These are phyloP conservation scores for Lasioglossum malachurum DNA, from an alignment of 2,888 invertebrate species.

Conservation along the genomic window DNA sequence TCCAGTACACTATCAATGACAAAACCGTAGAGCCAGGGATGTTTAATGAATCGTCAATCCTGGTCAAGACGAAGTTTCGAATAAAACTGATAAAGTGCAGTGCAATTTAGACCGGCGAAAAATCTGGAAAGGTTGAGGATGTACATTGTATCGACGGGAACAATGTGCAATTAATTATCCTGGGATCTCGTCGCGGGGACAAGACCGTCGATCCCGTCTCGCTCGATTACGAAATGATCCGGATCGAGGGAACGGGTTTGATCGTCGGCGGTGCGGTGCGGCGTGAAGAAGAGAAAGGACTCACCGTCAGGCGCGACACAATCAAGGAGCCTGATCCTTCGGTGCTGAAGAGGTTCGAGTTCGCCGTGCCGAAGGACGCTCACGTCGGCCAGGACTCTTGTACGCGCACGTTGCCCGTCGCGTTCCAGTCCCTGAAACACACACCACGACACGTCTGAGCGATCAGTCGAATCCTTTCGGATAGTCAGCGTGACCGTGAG, in stretches of 20 bases:
- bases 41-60: neutral
- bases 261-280: conserved; percentile 5
- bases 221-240: neutral
- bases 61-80: neutral
- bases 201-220: conserved; percentile 1
- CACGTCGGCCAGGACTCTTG: conserved; percentile 85
- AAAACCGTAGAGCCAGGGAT: neutral
- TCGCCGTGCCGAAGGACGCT: conserved; percentile 80
- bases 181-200: neutral
- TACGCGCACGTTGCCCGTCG: conserved; percentile 84
- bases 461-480: conserved; percentile 67
- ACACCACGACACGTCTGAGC: conserved; percentile 71
- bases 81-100: neutral
- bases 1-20: neutral
- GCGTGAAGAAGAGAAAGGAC: conserved; percentile 67
- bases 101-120: neutral
- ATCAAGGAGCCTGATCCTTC: conserved; percentile 81
- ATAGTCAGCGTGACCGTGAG: conserved; percentile 65
- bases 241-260: conserved; percentile 4
- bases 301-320: conserved; percentile 83
- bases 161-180: neutral
- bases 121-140: neutral
- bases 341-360: conserved; percentile 80
- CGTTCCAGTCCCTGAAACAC: conserved; percentile 84
- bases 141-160: neutral